These are phyloP conservation scores for Brachypteracias leptosomus DNA, from an alignment of 2,113 vertebrate species.

Conservation along the genomic window DNA sequence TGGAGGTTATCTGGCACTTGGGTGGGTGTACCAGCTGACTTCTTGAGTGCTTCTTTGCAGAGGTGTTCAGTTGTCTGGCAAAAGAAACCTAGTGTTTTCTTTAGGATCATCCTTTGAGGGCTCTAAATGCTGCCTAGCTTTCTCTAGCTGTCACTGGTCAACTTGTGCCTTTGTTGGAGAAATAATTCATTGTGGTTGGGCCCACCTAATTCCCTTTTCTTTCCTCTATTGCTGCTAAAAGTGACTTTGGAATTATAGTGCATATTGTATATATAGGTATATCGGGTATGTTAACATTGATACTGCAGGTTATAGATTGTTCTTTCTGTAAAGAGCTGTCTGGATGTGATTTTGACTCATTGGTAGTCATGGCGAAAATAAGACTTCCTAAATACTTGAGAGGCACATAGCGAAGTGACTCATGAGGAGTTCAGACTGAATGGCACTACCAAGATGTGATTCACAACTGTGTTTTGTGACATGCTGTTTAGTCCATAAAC, in stretches of 20 bases:
- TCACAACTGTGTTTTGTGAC: not conserved
- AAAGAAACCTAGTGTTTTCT: not conserved
- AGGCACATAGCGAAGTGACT: not conserved
- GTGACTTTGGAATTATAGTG: not conserved
- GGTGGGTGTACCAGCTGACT: not conserved
- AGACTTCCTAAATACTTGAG: not conserved
- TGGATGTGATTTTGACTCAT: not conserved
- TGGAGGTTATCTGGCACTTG: not conserved
- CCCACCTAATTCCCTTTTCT: not conserved
- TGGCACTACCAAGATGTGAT: not conserved
- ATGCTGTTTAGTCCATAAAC: not conserved
- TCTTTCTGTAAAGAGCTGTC: not conserved
- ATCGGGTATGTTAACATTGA: not conserved
- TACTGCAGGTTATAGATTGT: not conserved
- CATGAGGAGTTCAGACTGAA: not conserved
- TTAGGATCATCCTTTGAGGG: not conserved
- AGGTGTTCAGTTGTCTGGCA: not conserved
- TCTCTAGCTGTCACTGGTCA: not conserved
- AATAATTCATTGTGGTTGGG: not conserved
- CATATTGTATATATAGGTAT: not conserved
- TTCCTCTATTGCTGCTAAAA: not conserved
- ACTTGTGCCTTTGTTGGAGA: not conserved
- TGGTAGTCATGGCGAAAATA: not conserved
- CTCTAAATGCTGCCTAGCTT: not conserved
- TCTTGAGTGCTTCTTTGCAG: not conserved